These are phyloP conservation scores for Temnothorax longispinosus DNA, from an alignment of 1,140 invertebrate genomes.

Conservation along the genomic window DNA sequence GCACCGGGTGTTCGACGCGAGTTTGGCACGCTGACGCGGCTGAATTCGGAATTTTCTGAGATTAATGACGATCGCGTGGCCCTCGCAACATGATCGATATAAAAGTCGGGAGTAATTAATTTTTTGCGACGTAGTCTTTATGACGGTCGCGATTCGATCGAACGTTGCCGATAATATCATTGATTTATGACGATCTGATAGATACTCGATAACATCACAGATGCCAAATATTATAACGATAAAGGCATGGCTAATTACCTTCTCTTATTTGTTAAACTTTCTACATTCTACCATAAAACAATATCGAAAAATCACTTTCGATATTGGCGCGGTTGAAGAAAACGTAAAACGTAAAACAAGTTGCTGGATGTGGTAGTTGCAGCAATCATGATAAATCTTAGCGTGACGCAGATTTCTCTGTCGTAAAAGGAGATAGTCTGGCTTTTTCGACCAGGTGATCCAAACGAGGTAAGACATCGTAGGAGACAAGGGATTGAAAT, in stretches of 20 bases:
- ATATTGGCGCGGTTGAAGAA: neutral
- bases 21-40: constrained; percentile 52
- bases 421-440: constrained; percentile 45
- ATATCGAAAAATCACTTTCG: neutral
- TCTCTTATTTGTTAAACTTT: neutral
- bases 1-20: constrained; percentile 57
- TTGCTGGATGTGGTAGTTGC: neutral
- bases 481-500: constrained; percentile 61
- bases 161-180: constrained; percentile 21
- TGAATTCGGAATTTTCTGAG: constrained; percentile 49
- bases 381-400: constrained; percentile 19
- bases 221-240: neutral
- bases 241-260: neutral
- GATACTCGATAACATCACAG: constrained; percentile 29
- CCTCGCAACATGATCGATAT: constrained; percentile 27
- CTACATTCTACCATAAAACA: neutral
- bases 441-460: constrained; percentile 66
- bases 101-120: constrained; percentile 48
- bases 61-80: constrained; percentile 51
- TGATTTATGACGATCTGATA: constrained; percentile 39
- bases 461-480: constrained; percentile 61
- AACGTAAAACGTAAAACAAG: neutral
- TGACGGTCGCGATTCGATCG: constrained; percentile 28
- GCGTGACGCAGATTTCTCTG: constrained; percentile 30
- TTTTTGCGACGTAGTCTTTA: constrained; percentile 39